Evolutionary conservation across 2,888 invertebrate species (phyloP).

Genomic region (Phalera bucephala): DNA sequence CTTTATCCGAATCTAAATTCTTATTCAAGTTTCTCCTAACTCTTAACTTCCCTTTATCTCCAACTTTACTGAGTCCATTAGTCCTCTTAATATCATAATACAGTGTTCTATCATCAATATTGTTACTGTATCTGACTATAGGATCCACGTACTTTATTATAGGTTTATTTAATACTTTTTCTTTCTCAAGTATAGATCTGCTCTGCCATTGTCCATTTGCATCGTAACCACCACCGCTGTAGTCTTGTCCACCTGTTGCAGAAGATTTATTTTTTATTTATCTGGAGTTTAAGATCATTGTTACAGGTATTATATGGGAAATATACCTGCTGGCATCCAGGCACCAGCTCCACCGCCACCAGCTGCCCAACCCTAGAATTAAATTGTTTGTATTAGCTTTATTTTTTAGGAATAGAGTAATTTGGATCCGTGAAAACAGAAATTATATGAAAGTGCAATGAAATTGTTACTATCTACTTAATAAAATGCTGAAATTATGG

Average conservation of each 20-base stretch:
- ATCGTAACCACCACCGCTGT: conserved; percentile 62
- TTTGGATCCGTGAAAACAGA: too few species aligned
- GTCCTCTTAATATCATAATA: background rate
- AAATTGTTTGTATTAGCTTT: too few species aligned
- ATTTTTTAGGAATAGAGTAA: too few species aligned
- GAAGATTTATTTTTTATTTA: conserved; percentile 36
- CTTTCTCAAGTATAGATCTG: conserved; percentile 53
- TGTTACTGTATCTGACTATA: conserved; percentile 35
- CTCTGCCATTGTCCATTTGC: conserved; percentile 78
- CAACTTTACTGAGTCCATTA: background rate
- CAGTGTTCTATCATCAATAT: conserved; percentile 9
- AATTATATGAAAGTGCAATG: too few species aligned
- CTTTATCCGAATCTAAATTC: too few species aligned
- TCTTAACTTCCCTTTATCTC: background rate
- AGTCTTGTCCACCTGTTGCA: conserved; percentile 68
- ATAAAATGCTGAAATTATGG: too few species aligned
- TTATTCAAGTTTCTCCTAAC: background rate
- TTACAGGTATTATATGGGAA: conserved; percentile 44
- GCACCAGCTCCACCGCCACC: conserved; percentile 71
- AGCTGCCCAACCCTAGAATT: conserved; percentile 71
- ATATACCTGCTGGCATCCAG: conserved; percentile 78
- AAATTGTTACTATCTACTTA: too few species aligned
- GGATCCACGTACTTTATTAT: conserved; percentile 51
- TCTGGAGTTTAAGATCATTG: conserved; percentile 10
- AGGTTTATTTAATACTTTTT: conserved; percentile 29